Conservation (phyloP, 64 coral and sea anemone genomes). For the Cladopsammia gracilis region DNA sequence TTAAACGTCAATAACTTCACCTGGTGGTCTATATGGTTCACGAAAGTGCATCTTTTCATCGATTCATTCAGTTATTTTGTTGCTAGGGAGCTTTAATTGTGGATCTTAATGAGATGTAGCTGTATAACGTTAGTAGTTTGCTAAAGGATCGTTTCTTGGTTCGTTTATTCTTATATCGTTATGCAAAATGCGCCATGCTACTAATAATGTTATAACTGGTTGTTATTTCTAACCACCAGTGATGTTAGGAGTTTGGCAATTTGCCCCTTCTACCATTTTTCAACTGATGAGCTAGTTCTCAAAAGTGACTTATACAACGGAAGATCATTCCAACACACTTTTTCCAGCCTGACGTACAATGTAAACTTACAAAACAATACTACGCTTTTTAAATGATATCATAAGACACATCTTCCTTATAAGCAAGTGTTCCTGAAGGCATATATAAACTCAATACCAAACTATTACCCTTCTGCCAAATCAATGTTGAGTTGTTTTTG, state of each 20-base stretch:
- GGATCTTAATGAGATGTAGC: too few relatives aligned
- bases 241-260: background rate
- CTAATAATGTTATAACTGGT: constrained; percentile 1
- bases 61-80: background rate
- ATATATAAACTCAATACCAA: too few relatives aligned
- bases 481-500: too few relatives aligned
- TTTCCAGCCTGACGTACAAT: too few relatives aligned
- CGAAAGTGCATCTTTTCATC: background rate
- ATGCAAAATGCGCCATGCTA: constrained; percentile 3
- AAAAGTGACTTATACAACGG: too few relatives aligned
- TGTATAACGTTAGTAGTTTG: background rate
- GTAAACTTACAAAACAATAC: too few relatives aligned
- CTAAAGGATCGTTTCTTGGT: background rate
- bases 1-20: constrained; percentile 14
- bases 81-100: background rate
- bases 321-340: too few relatives aligned
- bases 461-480: too few relatives aligned
- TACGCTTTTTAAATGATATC: too few relatives aligned
- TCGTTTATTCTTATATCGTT: background rate
- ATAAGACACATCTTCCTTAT: too few relatives aligned
- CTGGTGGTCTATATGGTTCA: background rate
- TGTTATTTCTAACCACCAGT: background rate
- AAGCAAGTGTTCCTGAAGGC: too few relatives aligned
- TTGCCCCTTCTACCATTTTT: background rate
- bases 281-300: background rate